These are phyloP conservation scores for Lepidotrigona ventralis DNA, from an alignment of 1,140 invertebrate genomes.

Conservation along the genomic window DNA sequence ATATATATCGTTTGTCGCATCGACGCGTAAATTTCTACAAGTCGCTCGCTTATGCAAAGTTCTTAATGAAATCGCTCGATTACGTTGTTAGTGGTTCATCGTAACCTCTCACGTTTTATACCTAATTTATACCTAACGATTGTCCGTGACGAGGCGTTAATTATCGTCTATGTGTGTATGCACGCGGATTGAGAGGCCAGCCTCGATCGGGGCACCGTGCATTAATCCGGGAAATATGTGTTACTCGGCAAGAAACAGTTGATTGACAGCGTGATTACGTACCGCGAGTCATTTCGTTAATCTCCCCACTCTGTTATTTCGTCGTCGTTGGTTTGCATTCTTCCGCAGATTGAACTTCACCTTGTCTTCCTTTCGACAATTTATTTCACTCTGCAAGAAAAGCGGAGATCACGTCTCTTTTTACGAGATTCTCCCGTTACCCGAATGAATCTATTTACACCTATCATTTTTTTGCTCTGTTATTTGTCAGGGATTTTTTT, in stretches of 20 bases:
- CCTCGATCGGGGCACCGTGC: conserved; percentile 11
- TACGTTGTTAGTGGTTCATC: background rate
- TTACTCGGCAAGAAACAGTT: conserved; percentile 24
- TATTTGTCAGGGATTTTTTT: background rate
- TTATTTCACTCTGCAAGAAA: background rate
- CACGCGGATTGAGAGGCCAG: background rate
- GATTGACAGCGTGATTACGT: conserved; percentile 61
- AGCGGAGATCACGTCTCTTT: background rate
- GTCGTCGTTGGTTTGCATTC: conserved; percentile 55
- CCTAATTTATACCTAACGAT: conserved; percentile 15
- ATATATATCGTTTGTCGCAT: background rate
- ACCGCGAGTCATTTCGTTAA: conserved; percentile 42
- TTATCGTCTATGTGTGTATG: conserved; percentile 8
- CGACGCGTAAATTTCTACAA: background rate
- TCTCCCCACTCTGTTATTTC: conserved; percentile 54
- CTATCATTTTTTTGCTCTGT: background rate
- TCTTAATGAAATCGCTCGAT: conserved; percentile 23
- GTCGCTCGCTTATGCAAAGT: background rate
- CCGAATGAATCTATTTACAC: background rate
- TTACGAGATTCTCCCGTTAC: background rate
- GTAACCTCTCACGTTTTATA: conserved; percentile 6
- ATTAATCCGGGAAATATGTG: conserved; percentile 55
- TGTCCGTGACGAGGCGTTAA: conserved; percentile 27
- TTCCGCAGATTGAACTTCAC: conserved; percentile 47
- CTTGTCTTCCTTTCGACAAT: background rate